Percentiles rank a stretch among this genome's conserved stretches.
Evolutionary conservation across 1,140 invertebrate genomes (phyloP).

Genomic region (Dinoponera quadriceps): DNA sequence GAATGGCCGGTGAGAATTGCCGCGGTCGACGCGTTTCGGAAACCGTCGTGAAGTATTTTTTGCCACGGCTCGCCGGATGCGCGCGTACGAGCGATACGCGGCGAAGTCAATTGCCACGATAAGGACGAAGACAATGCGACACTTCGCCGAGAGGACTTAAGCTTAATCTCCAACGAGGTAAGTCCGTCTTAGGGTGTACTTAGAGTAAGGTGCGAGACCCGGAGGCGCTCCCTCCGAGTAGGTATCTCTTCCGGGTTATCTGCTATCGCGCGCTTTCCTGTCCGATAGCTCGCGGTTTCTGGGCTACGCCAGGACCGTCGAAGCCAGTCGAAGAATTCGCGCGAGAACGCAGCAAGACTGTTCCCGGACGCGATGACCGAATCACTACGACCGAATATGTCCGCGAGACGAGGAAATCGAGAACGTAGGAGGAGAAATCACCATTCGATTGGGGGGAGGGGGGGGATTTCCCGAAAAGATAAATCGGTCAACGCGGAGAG

Average conservation of each 20-base stretch:
- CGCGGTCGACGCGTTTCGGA: background rate
- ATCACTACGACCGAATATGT: no score
- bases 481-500: background rate
- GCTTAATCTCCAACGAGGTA: constrained; percentile 54
- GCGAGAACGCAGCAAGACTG: background rate
- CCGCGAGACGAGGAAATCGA: no score
- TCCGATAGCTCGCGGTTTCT: constrained; percentile 17
- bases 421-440: no score
- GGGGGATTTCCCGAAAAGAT: background rate
- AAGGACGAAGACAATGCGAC: constrained; percentile 56
- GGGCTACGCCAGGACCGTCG: background rate
- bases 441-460: no score
- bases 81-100: constrained; percentile 33
- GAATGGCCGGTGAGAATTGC: background rate
- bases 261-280: background rate
- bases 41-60: constrained; percentile 30
- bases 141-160: constrained; percentile 57
- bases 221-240: background rate
- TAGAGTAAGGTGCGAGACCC: constrained; percentile 34
- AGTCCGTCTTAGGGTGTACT: constrained; percentile 58
- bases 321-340: background rate
- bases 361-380: background rate
- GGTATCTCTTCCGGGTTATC: constrained; percentile 32
- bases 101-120: constrained; percentile 57
- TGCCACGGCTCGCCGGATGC: background rate